phyloP scores from a whole-genome alignment of 2,797 vertebrate species.

The Chlorospingus flavigularis region DNA sequence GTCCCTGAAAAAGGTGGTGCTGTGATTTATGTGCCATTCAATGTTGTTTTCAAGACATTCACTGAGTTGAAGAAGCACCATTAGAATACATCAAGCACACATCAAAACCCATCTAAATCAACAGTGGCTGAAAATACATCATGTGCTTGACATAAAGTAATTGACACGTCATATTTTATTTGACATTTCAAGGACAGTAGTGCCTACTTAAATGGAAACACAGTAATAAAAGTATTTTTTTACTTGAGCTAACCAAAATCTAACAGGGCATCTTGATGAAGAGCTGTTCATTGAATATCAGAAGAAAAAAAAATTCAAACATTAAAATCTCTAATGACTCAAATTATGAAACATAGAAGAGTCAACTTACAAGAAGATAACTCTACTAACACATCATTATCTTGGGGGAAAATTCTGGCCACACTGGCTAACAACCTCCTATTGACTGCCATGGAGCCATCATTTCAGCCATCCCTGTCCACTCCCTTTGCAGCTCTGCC shows the following conservation, averaged over 20 bases:
- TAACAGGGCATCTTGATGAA: neutral
- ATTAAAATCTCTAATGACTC: neutral
- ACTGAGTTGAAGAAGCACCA: slow-evolving; percentile 36
- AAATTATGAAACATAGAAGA: neutral
- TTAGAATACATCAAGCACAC: slow-evolving; percentile 32
- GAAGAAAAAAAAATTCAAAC: neutral
- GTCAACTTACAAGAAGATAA: neutral
- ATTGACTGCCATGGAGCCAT: neutral
- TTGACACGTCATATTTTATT: slow-evolving; percentile 28
- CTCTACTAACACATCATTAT: neutral
- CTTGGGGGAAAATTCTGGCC: neutral
- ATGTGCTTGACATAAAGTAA: neutral
- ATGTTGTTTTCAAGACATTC: slow-evolving; percentile 22
- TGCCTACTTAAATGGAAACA: neutral
- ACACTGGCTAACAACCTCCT: neutral
- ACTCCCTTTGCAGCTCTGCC: neutral
- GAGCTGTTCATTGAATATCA: neutral
- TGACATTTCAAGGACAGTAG: slow-evolving; percentile 57
- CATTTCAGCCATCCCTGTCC: neutral
- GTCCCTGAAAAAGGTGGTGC: neutral
- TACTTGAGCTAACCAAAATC: neutral
- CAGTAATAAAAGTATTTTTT: neutral
- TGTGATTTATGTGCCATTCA: slow-evolving; percentile 20
- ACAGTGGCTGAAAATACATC: neutral
- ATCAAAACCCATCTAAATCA: slow-evolving; percentile 32